Evolutionary conservation across 1,140 invertebrate species (phyloP).

Genomic region (Myzus persicae): DNA sequence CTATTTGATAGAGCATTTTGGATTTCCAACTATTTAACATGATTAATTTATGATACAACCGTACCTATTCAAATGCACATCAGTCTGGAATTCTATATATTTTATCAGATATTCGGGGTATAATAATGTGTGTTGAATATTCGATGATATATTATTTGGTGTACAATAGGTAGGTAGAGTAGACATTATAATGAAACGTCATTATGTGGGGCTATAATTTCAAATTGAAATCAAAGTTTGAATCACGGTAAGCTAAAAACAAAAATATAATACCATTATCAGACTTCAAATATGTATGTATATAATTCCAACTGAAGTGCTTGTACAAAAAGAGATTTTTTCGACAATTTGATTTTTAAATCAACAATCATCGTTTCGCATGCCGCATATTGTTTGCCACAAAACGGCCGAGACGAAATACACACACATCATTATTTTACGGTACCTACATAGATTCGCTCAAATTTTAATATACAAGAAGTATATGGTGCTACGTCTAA

Average conservation of each 20-base stretch:
- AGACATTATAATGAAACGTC: background rate
- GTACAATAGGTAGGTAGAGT: background rate
- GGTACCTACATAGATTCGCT: background rate
- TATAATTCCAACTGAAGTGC: background rate
- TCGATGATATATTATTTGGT: background rate
- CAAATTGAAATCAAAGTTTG: background rate
- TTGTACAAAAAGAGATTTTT: background rate
- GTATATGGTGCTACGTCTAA: background rate
- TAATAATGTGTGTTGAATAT: background rate
- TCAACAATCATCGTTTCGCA: background rate
- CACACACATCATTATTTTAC: too few relatives aligned
- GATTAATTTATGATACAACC: background rate
- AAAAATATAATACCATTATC: background rate
- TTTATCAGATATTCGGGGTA: background rate
- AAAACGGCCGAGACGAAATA: background rate
- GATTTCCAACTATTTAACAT: constrained; percentile 19
- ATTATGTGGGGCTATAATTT: background rate
- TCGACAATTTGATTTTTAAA: background rate
- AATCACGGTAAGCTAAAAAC: background rate
- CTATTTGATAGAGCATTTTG: background rate
- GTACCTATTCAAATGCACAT: background rate
- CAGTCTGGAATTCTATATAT: background rate
- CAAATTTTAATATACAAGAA: too few relatives aligned
- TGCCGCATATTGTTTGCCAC: background rate
- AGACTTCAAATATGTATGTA: background rate